Conservation (phyloP, 1,140 invertebrate genomes). For the Acromyrmex heyeri region DNA sequence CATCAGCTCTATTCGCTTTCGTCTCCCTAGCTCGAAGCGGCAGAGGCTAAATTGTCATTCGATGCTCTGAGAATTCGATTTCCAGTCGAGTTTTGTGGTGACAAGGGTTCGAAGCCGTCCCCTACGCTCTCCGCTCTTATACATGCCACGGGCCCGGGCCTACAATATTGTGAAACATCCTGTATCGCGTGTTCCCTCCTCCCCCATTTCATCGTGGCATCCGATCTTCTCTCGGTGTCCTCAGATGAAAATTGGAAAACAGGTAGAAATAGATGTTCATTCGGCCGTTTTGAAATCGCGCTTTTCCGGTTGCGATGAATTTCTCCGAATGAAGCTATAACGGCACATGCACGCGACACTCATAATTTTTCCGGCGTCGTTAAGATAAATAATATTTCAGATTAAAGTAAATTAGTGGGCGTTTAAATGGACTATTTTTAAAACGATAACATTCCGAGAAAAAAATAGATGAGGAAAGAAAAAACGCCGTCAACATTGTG, state of each 20-base stretch:
- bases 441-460: not conserved
- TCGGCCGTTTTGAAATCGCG: conserved; percentile 35
- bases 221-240: conserved; percentile 57
- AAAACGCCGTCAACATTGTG: not conserved
- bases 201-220: conserved; percentile 11
- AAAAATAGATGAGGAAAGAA: not conserved
- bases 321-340: not conserved
- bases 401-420: not conserved
- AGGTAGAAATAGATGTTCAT: conserved; percentile 58
- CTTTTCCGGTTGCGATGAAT: conserved; percentile 10
- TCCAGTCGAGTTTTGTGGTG: conserved; percentile 78
- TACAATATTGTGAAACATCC: conserved; percentile 76
- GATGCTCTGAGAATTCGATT: conserved; percentile 86
- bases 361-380: not conserved
- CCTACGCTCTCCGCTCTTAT: not conserved
- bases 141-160: conserved; percentile 13
- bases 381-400: not conserved
- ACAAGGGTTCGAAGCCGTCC: conserved; percentile 66
- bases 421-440: not conserved
- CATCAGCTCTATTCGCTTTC: conserved; percentile 14
- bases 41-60: conserved; percentile 84
- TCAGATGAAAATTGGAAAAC: conserved; percentile 69
- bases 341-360: not conserved
- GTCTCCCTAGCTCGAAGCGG: conserved; percentile 78
- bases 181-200: conserved; percentile 49